phyloP scores from a whole-genome alignment of 30 jellyfish, hydroid and myxozoan genomes.

The Hydractinia echinata region DNA sequence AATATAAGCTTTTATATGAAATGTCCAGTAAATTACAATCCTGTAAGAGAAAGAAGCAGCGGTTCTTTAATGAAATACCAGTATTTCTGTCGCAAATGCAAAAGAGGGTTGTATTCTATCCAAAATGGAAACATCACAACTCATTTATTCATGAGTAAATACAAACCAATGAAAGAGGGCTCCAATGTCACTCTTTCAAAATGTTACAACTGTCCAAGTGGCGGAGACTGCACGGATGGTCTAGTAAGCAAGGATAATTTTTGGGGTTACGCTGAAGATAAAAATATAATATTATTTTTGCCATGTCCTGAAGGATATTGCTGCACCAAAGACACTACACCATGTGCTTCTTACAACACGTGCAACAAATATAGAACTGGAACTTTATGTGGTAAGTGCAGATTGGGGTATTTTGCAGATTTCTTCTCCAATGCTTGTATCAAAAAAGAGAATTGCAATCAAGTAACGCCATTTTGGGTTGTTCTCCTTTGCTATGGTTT shows the following conservation, averaged over 20 bases:
- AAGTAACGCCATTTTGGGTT: neutral
- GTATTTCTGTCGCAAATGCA: neutral
- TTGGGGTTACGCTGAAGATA: neutral
- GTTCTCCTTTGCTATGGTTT: neutral
- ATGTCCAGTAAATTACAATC: slow-evolving; percentile 1
- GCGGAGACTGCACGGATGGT: neutral
- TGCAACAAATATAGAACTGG: neutral
- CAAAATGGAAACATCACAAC: neutral
- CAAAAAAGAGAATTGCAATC: neutral
- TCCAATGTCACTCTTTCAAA: neutral
- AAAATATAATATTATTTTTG: neutral
- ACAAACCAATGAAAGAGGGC: neutral
- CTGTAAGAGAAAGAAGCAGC: neutral
- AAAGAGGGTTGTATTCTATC: neutral
- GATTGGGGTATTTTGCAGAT: neutral
- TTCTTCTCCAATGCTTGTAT: neutral
- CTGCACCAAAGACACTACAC: neutral
- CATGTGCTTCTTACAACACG: neutral
- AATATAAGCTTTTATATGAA: neutral
- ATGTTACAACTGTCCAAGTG: neutral
- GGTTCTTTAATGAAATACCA: neutral
- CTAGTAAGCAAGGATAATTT: neutral
- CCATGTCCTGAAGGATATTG: slow-evolving; percentile 12
- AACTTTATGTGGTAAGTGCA: neutral
- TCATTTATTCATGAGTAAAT: neutral